Percentiles rank a stretch among this genome's conserved stretches.
Conservation (phyloP, 2,113 vertebrate genomes). For the Nymphicus hollandicus region DNA sequence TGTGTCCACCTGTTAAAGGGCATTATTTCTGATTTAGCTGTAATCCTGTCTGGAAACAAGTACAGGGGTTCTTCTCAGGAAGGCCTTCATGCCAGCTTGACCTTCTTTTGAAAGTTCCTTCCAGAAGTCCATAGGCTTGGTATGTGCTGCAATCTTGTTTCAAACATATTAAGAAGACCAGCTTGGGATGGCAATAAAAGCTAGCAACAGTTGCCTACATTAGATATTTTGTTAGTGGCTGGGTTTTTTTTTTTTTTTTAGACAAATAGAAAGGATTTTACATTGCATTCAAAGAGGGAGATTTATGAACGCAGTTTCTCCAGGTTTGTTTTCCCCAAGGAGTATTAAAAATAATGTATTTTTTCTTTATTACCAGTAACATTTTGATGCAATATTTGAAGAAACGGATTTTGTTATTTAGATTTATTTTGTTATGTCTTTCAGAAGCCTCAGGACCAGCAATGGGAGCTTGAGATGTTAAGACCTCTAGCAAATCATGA, state of each 20-base stretch:
- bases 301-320: background rate
- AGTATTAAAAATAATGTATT: background rate
- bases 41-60: slow-evolving; percentile 15
- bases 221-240: background rate
- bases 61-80: background rate
- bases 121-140: background rate
- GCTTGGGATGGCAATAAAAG: background rate
- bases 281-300: background rate
- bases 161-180: background rate
- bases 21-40: slow-evolving; percentile 7
- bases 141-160: background rate
- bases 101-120: slow-evolving; percentile 24
- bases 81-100: background rate
- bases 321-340: background rate
- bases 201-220: background rate
- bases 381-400: background rate
- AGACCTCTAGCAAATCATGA: background rate
- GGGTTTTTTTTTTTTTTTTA: background rate
- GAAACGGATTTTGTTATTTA: background rate
- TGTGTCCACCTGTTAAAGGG: background rate
- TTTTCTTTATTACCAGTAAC: background rate
- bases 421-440: background rate
- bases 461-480: background rate
- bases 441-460: background rate
- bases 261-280: background rate